Evolutionary conservation across 2,888 invertebrate genomes (phyloP).

Genomic region (Onthophagus sagittarius): DNA sequence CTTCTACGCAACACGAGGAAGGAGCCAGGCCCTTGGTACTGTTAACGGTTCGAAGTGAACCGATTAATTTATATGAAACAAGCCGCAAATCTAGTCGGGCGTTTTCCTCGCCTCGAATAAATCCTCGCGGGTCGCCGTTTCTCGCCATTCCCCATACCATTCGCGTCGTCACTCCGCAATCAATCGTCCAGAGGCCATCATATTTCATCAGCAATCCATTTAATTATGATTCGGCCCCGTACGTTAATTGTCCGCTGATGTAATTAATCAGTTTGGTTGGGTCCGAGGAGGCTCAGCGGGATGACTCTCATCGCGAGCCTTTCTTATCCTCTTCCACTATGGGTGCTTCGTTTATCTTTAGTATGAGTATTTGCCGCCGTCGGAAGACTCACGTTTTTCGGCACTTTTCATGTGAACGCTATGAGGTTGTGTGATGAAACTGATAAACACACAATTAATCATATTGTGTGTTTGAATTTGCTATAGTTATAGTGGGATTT

Average conservation of each 20-base stretch:
- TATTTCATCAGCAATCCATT: slow-evolving; percentile 26
- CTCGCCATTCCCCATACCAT: background rate
- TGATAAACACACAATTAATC: background rate
- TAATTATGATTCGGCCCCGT: slow-evolving; percentile 24
- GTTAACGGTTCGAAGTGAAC: background rate
- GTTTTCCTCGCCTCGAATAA: background rate
- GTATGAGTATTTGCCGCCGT: background rate
- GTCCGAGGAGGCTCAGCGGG: slow-evolving; percentile 22
- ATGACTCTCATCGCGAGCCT: slow-evolving; percentile 18
- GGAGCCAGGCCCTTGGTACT: background rate
- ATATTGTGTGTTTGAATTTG: no score
- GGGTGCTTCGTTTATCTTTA: no score
- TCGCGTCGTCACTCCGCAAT: slow-evolving; percentile 14
- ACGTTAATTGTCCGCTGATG: slow-evolving; percentile 28
- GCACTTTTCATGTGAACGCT: slow-evolving; percentile 12
- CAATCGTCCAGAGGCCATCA: slow-evolving; percentile 15
- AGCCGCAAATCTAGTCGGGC: background rate
- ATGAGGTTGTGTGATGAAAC: background rate
- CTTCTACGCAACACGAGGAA: background rate
- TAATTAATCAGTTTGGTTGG: slow-evolving; percentile 26
- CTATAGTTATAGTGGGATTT: no score
- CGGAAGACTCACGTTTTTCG: slow-evolving; percentile 12
- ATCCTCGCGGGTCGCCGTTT: background rate
- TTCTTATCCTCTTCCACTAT: no score
- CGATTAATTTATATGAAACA: background rate